A percentile compares a stretch with the other conserved stretches of the same genome.
phyloP scores from a whole-genome alignment of 1,140 invertebrate genomes.

The Geopemphigus sp. region DNA sequence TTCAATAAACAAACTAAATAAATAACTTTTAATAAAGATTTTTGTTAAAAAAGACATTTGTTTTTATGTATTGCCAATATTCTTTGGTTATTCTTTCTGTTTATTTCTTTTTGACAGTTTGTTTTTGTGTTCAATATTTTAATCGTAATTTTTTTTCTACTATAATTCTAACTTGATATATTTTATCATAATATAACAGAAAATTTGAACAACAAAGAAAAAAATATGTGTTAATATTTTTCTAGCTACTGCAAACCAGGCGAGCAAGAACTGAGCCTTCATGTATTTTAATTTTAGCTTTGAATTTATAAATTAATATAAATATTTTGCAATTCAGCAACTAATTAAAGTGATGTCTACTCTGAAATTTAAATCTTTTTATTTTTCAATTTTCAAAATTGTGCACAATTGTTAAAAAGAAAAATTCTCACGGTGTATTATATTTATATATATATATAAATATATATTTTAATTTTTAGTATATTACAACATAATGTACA shows the following conservation, averaged over 20 bases:
- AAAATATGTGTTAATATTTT: constrained; percentile 45
- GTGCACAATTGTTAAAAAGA: constrained; percentile 42
- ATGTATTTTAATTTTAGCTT: constrained; percentile 49
- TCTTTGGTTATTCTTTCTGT: neutral
- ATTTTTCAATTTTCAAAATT: constrained; percentile 47
- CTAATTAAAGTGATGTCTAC: constrained; percentile 44
- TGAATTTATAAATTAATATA: constrained; percentile 47
- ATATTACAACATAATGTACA: constrained; percentile 48
- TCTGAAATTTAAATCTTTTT: constrained; percentile 45
- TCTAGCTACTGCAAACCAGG: constrained; percentile 47
- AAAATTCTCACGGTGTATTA: constrained; percentile 25
- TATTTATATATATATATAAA: constrained; percentile 35
- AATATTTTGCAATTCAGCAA: constrained; percentile 45
- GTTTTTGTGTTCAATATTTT: neutral
- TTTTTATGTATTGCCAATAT: neutral
- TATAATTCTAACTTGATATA: neutral
- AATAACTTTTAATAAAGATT: neutral
- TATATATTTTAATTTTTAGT: constrained; percentile 43
- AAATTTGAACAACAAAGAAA: neutral
- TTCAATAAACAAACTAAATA: constrained; percentile 9
- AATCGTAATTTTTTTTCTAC: constrained; percentile 43
- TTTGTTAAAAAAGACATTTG: neutral
- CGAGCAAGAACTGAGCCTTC: constrained; percentile 49
- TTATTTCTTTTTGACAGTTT: neutral
- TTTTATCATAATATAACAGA: neutral